Base-by-base conservation (phyloP, 2,888 invertebrate genomes). In the Oligia strigilis region DNA sequence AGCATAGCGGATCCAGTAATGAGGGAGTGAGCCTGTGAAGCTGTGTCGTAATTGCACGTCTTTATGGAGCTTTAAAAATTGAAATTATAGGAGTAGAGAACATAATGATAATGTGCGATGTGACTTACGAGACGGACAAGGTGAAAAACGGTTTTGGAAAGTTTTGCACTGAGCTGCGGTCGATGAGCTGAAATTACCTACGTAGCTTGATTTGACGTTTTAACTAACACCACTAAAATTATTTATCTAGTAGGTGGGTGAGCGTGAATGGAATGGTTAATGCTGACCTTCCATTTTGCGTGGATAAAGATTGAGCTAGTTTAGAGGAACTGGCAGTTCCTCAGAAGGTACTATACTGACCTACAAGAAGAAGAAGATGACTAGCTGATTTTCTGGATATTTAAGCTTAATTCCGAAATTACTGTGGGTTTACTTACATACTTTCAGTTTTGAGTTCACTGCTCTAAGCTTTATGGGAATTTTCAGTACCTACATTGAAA, bases 21-120 rank as follows among this genome's bases (percentile, higher is more conserved):
- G 46, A 84, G n/a, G 75, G 85, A 67, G 55, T 70, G 4, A 55
- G 70, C 19, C 36, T 75, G 67, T 69, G 43, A 71, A 70, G 40
- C 62, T 74, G 64, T 75, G 58, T 23, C 62, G 40, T 87, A 75
- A 83, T 83, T 72, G 75, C n/a, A 67, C 46, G 55, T 62, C 72
- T 55, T 65, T 74, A 70, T 66, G 72, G 49, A 58, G 60, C 58
- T 72, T 85, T 64, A 77, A 71, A 77, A 76, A 70, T 49, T 74
- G 55, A 85, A 85, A 85, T 81, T 81, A 81, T 82, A 77, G 60
- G 72, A 65, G 72, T 83, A 46, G 36, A n/a, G 52, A 11, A 74
- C 67, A 49, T 84, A 84, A 82, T 86, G 80, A 83, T 79, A 76
- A 82, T 77, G 80, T 79, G 79, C 58, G 40, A 74, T 55, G 67